Conservation (phyloP, 1,140 invertebrate species). For the Drosophila littoralis region DNA sequence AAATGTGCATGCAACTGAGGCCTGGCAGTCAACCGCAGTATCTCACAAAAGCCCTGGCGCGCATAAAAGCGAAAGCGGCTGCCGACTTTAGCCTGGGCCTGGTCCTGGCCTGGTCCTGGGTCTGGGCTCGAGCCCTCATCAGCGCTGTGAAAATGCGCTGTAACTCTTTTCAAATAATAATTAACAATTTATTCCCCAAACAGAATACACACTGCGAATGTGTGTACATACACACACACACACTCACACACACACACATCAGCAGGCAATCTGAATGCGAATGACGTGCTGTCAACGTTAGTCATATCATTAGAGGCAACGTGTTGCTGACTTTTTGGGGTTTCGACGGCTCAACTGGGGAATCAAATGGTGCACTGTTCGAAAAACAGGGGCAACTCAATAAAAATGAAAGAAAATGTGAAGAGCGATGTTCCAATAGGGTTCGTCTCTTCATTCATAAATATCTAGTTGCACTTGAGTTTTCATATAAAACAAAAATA, state of each 20-base stretch:
- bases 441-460: no score
- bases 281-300: constrained; percentile 74
- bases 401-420: neutral
- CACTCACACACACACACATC: constrained; percentile 20
- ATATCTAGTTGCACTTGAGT: no score
- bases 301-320: constrained; percentile 83
- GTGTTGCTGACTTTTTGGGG: constrained; percentile 78
- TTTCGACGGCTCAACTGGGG: constrained; percentile 57
- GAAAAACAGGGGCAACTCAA: constrained; percentile 2
- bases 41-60: constrained; percentile 59
- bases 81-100: neutral
- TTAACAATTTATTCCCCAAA: constrained; percentile 83
- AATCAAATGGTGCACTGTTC: constrained; percentile 65
- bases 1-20: constrained; percentile 72
- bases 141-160: constrained; percentile 58
- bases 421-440: no score
- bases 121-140: constrained; percentile 25
- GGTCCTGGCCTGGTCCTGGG: neutral
- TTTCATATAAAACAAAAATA: no score
- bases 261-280: constrained; percentile 56
- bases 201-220: constrained; percentile 40
- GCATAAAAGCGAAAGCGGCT: constrained; percentile 45
- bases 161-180: constrained; percentile 83
- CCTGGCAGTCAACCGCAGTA: constrained; percentile 37
- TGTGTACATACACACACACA: constrained; percentile 18